Base-by-base conservation (phyloP, 2,888 invertebrate genomes). In the Eubasilissa splendida region DNA sequence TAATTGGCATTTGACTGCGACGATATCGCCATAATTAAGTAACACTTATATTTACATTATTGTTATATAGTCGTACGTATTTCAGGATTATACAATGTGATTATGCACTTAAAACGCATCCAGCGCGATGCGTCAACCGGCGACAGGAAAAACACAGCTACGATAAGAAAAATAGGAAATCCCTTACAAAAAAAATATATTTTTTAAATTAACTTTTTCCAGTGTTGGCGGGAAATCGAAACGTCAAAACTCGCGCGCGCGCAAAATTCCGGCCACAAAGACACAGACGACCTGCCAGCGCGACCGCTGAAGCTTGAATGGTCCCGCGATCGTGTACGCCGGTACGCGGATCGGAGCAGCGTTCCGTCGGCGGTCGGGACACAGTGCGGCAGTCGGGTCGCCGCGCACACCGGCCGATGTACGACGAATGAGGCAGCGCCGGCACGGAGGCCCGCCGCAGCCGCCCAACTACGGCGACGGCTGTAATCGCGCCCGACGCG, bases 381-480 rank as follows among this genome's bases (percentile, higher is more conserved):
- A 59, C 65, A 31, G 56, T 52, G 53, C 52, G 22, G n/a, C 58
- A 12, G 56, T 31, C 31, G 9, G 31, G 14, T n/a, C 54, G 11
- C 53, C 68, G 53, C 65, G 58, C 33, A 71, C 70, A 73, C 77
- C 76, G 65, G 53, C 52, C 66, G 33, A 56, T 76, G 58, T 65
- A 59, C 82, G 82, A 75, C 80, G 82, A 80, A 82, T 82, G 82
- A 68, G 74, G 74, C 74, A 12, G 65, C 33, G 22, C 12, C n/a
- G 22, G 52, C 74, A 8, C 58, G 79, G 54, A 53, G 71, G 73
- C 77, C 31, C 71, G 76, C 65, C 65, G 60, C 63, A 33, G 53
- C 71, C 71, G 77, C 60, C 56, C 80, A 52, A 70, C 56, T 12
- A n/a, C 58, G 70, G 50, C 54, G 42, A 65, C 58, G 65, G 54